phyloP scores from a whole-genome alignment of 2,888 invertebrate genomes.

The Orgyia antiqua region DNA sequence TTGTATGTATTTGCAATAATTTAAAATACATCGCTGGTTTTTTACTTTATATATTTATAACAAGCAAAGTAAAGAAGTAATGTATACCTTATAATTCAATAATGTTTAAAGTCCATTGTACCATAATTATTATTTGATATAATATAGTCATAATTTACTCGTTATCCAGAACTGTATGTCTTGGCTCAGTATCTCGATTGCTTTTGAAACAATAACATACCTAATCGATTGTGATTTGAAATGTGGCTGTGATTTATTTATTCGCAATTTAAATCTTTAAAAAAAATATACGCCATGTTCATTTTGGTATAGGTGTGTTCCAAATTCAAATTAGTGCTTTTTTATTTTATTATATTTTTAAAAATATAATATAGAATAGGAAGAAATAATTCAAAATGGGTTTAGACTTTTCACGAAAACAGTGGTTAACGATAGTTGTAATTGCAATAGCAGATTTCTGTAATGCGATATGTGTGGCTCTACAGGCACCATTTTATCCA shows the following conservation, averaged over 20 bases:
- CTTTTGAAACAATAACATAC: slow-evolving; percentile 33
- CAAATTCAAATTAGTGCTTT: slow-evolving; percentile 7
- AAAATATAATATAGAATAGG: too few species aligned
- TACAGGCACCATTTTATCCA: slow-evolving; percentile 92
- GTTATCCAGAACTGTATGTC: slow-evolving; percentile 38
- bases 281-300: slow-evolving; percentile 6
- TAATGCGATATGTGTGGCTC: slow-evolving; percentile 89
- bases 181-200: slow-evolving; percentile 41
- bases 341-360: too few species aligned
- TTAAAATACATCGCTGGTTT: slow-evolving; percentile 17
- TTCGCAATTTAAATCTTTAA: not conserved
- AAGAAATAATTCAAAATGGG: slow-evolving; percentile 61
- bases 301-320: slow-evolving; percentile 3
- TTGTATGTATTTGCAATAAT: slow-evolving; percentile 6
- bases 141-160: slow-evolving; percentile 33
- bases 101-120: slow-evolving; percentile 30
- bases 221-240: slow-evolving; percentile 21
- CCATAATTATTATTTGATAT: slow-evolving; percentile 21
- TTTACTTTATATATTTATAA: not conserved
- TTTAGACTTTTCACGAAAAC: slow-evolving; percentile 82
- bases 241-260: slow-evolving; percentile 40
- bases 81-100: slow-evolving; percentile 22
- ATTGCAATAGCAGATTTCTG: slow-evolving; percentile 91
- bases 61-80: slow-evolving; percentile 14
- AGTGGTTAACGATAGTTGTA: slow-evolving; percentile 87